Evolutionary conservation across 1,140 invertebrate genomes (phyloP).

Genomic region (Drosophila sucinea): DNA sequence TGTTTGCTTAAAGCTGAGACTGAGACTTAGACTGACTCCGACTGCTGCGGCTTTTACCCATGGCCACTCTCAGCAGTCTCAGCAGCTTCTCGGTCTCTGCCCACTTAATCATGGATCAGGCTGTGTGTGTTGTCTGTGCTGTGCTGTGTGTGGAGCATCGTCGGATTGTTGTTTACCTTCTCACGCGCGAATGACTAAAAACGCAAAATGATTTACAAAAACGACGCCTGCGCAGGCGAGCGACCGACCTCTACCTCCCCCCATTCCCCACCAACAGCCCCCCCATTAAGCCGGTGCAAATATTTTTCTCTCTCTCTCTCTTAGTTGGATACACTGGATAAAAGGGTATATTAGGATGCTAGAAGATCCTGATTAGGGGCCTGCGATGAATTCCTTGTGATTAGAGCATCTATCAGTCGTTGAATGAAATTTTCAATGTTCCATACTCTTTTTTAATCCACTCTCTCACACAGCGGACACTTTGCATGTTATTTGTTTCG

Average conservation of each 20-base stretch:
- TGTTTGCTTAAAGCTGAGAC: conserved; percentile 29
- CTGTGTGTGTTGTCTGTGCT: not conserved
- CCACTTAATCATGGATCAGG: conserved; percentile 57
- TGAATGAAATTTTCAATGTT: not conserved
- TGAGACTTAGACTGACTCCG: too few relatives aligned
- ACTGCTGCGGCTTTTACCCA: conserved; percentile 49
- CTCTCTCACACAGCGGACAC: conserved; percentile 56
- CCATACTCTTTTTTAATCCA: conserved; percentile 20
- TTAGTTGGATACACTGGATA: not conserved
- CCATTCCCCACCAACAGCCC: conserved; percentile 1
- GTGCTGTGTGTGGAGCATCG: conserved; percentile 35
- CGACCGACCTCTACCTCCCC: conserved; percentile 18
- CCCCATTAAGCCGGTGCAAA: not conserved
- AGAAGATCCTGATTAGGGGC: too few relatives aligned
- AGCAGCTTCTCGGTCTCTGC: conserved; percentile 38
- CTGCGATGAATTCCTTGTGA: too few relatives aligned
- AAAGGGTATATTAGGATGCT: not conserved
- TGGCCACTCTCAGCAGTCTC: conserved; percentile 21
- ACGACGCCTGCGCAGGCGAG: conserved; percentile 59
- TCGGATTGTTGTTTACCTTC: conserved; percentile 54
- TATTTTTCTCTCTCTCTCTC: conserved; percentile 13
- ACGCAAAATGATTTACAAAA: conserved; percentile 63
- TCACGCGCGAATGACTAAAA: conserved; percentile 53
- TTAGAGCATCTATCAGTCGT: not conserved
- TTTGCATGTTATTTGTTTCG: conserved; percentile 77